phyloP scores from a whole-genome alignment of 2,113 vertebrate genomes.

The Pseudorasbora parva region DNA sequence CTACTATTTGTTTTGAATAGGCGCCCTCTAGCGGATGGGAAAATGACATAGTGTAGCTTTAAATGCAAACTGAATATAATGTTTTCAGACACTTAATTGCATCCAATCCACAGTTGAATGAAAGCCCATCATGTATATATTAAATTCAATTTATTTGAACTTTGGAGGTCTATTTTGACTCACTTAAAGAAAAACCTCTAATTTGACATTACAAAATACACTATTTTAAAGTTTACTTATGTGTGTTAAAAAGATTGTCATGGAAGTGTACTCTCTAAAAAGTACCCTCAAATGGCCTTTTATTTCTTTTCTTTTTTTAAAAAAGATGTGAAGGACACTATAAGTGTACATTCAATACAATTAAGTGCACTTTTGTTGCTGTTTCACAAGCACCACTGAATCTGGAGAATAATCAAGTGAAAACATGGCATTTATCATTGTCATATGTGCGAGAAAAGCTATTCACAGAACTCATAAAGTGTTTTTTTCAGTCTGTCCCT shows the following conservation, averaged over 20 bases:
- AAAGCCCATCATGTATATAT: not conserved
- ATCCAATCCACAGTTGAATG: not conserved
- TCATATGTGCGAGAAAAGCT: not conserved
- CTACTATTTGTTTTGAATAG: no score
- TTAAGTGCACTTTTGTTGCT: constrained; percentile 1
- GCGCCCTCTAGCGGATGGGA: no score
- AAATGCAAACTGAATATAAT: no score
- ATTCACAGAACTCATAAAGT: constrained; percentile 5
- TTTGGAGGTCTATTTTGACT: not conserved
- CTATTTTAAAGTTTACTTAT: no score
- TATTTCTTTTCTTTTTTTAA: no score
- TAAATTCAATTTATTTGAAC: not conserved
- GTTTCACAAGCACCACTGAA: not conserved
- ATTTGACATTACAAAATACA: no score
- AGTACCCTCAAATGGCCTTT: not conserved
- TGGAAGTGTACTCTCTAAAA: not conserved
- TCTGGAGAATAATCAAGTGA: not conserved
- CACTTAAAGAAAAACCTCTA: not conserved
- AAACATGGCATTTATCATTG: not conserved
- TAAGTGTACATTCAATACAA: not conserved
- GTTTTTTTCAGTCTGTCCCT: constrained; percentile 1
- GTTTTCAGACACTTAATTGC: no score
- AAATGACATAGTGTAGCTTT: no score
- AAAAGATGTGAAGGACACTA: not conserved
- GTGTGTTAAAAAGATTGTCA: no score